These are phyloP conservation scores for Lipophrys pholis DNA, from an alignment of 2,113 vertebrate genomes.

Conservation along the genomic window DNA sequence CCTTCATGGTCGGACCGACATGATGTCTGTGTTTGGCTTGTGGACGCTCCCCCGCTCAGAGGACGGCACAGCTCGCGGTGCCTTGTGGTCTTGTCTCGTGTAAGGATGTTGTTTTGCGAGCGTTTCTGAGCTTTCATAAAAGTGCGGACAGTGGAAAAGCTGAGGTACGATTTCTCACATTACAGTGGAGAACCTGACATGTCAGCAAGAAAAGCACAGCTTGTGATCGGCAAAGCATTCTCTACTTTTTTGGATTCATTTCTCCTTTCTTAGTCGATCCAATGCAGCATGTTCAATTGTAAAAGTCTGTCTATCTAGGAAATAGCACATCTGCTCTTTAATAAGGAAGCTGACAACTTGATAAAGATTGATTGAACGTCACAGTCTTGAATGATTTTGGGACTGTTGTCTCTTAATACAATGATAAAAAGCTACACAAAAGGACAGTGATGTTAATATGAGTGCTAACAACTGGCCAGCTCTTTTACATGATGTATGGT, in stretches of 20 bases:
- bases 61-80: not conserved
- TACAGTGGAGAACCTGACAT: not conserved
- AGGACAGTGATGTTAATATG: conserved; percentile 5
- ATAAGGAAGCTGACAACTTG: conserved; percentile 2
- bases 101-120: not conserved
- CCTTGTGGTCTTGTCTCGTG: not conserved
- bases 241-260: conserved; percentile 2
- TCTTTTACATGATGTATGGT: conserved; percentile 19
- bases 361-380: conserved; percentile 2
- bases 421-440: not conserved
- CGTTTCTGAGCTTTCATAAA: not conserved
- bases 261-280: not conserved
- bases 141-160: not conserved
- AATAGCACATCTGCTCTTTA: conserved; percentile 17
- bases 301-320: not conserved
- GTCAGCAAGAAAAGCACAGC: not conserved
- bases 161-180: not conserved
- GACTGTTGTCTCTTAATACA: not conserved
- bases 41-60: not conserved
- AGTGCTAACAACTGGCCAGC: not conserved
- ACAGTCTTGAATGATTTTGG: conserved; percentile 8
- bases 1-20: conserved; percentile 10
- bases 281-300: conserved; percentile 1
- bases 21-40: conserved; percentile 15
- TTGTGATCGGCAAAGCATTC: conserved; percentile 1